A percentile compares a stretch with the other conserved stretches of the same genome.
These are phyloP conservation scores for Euura saliciscinereae DNA, from an alignment of 1,140 invertebrate genomes.

Conservation along the genomic window DNA sequence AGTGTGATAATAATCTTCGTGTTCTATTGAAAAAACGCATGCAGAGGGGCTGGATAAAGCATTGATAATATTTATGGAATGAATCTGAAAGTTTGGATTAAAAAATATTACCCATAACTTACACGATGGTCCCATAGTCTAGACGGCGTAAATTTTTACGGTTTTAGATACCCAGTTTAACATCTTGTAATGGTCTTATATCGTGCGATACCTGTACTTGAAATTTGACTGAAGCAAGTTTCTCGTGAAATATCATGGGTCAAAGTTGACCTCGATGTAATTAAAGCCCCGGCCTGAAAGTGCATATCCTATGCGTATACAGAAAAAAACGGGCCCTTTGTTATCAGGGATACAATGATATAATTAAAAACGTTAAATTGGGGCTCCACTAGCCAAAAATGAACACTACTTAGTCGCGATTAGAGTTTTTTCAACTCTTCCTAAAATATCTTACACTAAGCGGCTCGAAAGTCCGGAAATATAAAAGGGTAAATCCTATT, in stretches of 20 bases:
- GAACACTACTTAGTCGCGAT: constrained; percentile 8
- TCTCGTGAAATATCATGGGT: too few relatives aligned
- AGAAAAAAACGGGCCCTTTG: background rate
- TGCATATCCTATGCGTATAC: too few relatives aligned
- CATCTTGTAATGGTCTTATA: background rate
- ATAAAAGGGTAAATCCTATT: constrained; percentile 1
- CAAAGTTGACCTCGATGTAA: too few relatives aligned
- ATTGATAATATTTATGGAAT: background rate
- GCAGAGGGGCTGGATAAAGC: background rate
- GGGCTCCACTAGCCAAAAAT: background rate
- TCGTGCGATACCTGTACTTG: background rate
- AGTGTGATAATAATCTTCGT: background rate
- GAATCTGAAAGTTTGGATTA: background rate
- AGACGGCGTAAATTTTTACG: background rate
- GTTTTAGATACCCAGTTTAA: background rate
- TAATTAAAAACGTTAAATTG: background rate
- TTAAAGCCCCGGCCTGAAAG: too few relatives aligned
- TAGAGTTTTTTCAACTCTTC: background rate
- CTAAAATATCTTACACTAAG: constrained; percentile 8
- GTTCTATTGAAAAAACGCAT: background rate
- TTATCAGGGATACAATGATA: constrained; percentile 5
- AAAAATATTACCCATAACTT: background rate
- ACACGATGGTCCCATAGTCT: background rate
- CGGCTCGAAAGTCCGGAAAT: constrained; percentile 1
- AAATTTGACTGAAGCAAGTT: background rate